Evolutionary conservation across 2,888 invertebrate genomes (phyloP).

Genomic region (Scaeva pyrastri): DNA sequence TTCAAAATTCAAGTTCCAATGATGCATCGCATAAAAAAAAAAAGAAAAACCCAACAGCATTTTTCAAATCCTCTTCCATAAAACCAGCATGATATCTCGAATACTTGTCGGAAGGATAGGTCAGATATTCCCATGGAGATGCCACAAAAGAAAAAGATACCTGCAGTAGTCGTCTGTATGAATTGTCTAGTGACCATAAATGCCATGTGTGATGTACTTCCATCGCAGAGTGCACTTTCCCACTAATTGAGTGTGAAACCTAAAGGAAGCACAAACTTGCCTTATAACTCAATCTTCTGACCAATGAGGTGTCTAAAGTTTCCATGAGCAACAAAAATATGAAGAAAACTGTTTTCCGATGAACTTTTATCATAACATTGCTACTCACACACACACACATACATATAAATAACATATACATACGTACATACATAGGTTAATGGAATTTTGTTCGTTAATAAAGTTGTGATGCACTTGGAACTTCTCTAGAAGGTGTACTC

Average conservation of each 20-base stretch:
- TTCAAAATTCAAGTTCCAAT: too few relatives aligned
- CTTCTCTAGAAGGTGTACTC: neutral
- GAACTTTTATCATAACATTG: neutral
- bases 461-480: neutral
- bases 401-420: too few relatives aligned
- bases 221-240: conserved; percentile 10
- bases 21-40: too few relatives aligned
- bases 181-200: conserved; percentile 7
- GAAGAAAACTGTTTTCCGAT: neutral
- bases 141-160: too few relatives aligned
- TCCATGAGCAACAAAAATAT: neutral
- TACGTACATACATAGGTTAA: too few relatives aligned
- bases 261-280: neutral
- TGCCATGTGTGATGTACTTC: neutral
- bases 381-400: too few relatives aligned
- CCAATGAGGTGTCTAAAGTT: conserved; percentile 35
- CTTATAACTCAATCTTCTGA: conserved; percentile 27
- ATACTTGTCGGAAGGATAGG: neutral
- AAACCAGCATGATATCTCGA: neutral
- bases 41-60: too few relatives aligned
- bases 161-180: too few relatives aligned
- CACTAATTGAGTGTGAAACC: conserved; percentile 27
- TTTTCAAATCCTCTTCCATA: neutral
- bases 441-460: neutral
- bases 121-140: neutral